Conservation (phyloP, 2,113 vertebrate species). For the Mormyrus lacerda region DNA sequence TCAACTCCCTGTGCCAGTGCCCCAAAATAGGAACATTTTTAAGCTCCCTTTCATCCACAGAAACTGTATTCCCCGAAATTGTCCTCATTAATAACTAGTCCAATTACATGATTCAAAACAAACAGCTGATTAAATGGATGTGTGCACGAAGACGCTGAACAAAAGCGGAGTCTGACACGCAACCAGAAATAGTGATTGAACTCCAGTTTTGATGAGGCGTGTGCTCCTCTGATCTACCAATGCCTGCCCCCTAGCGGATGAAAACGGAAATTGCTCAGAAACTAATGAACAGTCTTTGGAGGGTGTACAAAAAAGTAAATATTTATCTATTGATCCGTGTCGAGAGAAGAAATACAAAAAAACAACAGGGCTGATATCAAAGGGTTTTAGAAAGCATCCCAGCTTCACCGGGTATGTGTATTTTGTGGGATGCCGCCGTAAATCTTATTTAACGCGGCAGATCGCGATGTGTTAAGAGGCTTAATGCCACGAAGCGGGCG, state of each 20-base stretch:
- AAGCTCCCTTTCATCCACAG: conserved; percentile 18
- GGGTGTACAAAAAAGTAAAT: background rate
- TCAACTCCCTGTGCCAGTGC: conserved; percentile 17
- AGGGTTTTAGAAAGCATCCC: background rate
- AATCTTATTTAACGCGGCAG: background rate
- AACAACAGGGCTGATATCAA: background rate
- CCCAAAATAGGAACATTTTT: conserved; percentile 13
- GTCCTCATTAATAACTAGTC: conserved; percentile 18
- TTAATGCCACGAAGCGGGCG: background rate
- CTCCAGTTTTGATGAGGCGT: background rate
- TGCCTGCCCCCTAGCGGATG: conserved; percentile 35
- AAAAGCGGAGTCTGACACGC: conserved; percentile 15
- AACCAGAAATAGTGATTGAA: conserved; percentile 1
- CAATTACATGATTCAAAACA: conserved; percentile 16
- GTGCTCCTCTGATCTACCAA: conserved; percentile 18
- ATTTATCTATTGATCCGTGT: background rate
- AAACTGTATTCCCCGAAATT: conserved; percentile 11
- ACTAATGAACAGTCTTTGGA: background rate
- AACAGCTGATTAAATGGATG: background rate
- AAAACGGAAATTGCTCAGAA: background rate
- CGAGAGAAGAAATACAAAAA: background rate
- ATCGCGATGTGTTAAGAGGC: background rate
- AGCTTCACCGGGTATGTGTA: background rate
- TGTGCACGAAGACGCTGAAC: background rate
- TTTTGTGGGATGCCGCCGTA: background rate